Evolutionary conservation across 2,113 vertebrate species (phyloP), one percentile per base, ranked within the genome.

Genomic region (Galeopterus variegatus): DNA sequence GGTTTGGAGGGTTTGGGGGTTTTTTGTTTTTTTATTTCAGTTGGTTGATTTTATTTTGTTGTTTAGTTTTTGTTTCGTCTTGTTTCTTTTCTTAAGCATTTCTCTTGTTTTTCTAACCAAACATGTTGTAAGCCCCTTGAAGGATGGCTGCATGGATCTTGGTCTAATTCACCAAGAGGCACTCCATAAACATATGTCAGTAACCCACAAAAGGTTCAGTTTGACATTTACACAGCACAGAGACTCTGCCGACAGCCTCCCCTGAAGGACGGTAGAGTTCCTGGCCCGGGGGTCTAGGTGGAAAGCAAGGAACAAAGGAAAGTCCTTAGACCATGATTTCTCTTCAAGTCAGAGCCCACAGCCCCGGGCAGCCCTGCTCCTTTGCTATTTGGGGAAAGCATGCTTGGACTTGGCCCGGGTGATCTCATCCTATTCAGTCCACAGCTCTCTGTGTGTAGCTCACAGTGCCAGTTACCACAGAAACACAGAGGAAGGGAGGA

Each of bases 71-170:
- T 23, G 9, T 52, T 81, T 95, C 83, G 26, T 65, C 62, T 62
- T 81, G 41, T 73, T 62, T 89, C 31, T 54, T 60, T n/a, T 85
- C 92, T 60, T 33, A 76, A 41, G 48, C 3, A 56, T 81, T 50
- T 62, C 12, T 95, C 80, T 56, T 64, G 14, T 94, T 86, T 80
- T 6, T 89, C 58, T 85, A 96, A 96, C 33, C 48, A 96, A 72
- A 83, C 15, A 41, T 41, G 41, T 41, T 64, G 6, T 73, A 89
- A 97, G 13, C 36, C 31, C 72, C 48, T 76, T 90, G 41, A 97
- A 93, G 45, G 45, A 36, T 3, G 0, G 21, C 15, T 58, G 33
- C 1, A 15, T 23, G 11, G 64, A 65, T 83, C 24, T 15, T 45
- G 31, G 9, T 79, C 52, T 85, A 50, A 92, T 31, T 56, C 4